Evolutionary conservation across 2,113 vertebrate species (phyloP).

Genomic region (Camelus bactrianus): DNA sequence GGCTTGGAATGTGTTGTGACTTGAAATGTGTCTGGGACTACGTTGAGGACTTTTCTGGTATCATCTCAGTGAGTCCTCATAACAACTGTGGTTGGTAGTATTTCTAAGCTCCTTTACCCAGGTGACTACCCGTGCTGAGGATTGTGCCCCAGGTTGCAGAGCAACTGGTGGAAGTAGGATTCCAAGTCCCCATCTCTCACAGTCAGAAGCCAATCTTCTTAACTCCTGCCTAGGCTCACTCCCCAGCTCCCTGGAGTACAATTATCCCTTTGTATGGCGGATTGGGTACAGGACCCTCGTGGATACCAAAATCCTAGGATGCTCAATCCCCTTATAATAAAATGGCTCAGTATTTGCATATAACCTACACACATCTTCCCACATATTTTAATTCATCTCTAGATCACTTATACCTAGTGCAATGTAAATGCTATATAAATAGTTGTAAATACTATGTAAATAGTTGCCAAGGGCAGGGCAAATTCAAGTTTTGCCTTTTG

Average conservation of each 20-base stretch:
- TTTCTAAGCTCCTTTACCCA: not conserved
- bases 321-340: not conserved
- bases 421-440: not conserved
- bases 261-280: not conserved
- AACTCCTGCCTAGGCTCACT: not conserved
- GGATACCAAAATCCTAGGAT: not conserved
- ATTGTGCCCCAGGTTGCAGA: slow-evolving; percentile 18
- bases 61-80: slow-evolving; percentile 53
- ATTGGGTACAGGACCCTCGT: not conserved
- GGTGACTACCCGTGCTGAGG: not conserved
- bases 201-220: not conserved
- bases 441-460: not conserved
- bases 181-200: not conserved
- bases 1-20: slow-evolving; percentile 13
- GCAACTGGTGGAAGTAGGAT: slow-evolving; percentile 30
- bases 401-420: not conserved
- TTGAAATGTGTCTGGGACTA: not conserved
- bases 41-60: not conserved
- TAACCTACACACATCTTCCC: not conserved
- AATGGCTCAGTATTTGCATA: not conserved
- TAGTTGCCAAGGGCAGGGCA: not conserved
- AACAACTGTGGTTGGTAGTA: not conserved
- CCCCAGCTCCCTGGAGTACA: not conserved
- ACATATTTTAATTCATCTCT: not conserved
- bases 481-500: not conserved